phyloP scores from a whole-genome alignment of 2,797 vertebrate genomes.

The Pteropus rufus region DNA sequence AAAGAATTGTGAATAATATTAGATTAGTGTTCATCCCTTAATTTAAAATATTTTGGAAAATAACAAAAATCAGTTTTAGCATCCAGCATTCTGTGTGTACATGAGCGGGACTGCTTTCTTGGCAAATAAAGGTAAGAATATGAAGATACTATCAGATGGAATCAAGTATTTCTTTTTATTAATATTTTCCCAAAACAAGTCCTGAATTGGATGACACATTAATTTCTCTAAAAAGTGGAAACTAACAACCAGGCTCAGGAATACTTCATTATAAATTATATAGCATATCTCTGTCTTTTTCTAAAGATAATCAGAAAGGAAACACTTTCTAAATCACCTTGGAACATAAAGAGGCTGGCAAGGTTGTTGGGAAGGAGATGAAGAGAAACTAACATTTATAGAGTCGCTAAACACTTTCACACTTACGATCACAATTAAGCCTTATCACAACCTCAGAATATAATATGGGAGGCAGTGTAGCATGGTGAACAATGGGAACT shows the following conservation, averaged over 20 bases:
- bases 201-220: neutral
- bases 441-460: neutral
- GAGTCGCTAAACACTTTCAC: neutral
- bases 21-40: constrained; percentile 14
- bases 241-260: neutral
- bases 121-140: constrained; percentile 28
- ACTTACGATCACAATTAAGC: neutral
- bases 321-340: neutral
- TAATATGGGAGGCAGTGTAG: neutral
- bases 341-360: constrained; percentile 24
- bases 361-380: neutral
- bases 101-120: neutral
- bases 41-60: constrained; percentile 47
- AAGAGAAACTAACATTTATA: constrained; percentile 37
- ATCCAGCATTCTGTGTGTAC: neutral
- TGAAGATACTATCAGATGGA: constrained; percentile 21
- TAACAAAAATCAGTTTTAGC: constrained; percentile 40
- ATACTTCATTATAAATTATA: constrained; percentile 28
- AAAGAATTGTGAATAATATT: constrained; percentile 18
- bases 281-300: neutral
- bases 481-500: neutral
- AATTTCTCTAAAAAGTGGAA: neutral
- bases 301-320: neutral
- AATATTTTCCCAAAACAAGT: neutral
- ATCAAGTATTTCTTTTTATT: neutral